A percentile compares a stretch with the other conserved stretches of the same genome.
Evolutionary conservation across 37 sponge, comb jelly and placozoan species (phyloP).

Genomic region (Amphimedon queenslandica): DNA sequence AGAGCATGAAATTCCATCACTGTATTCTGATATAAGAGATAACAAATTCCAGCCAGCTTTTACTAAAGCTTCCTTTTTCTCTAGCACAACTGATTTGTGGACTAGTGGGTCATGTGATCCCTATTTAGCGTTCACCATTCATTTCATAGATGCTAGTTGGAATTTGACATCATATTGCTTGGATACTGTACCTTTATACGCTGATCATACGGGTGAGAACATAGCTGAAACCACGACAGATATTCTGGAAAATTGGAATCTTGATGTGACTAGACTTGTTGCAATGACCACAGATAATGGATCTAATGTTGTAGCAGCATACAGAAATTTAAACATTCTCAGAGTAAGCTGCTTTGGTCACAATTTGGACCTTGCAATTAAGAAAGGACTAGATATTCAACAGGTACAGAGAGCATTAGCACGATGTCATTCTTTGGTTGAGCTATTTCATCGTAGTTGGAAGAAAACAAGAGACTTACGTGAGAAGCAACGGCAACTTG

Average conservation of each 20-base stretch:
- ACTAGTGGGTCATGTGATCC: neutral
- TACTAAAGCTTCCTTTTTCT: neutral
- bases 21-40: neutral
- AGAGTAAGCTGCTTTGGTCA: too few relatives aligned
- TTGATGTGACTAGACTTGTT: neutral
- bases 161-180: neutral
- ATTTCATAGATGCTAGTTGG: neutral
- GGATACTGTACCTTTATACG: neutral
- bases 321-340: neutral
- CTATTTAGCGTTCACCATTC: neutral
- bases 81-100: too few relatives aligned
- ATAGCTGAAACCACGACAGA: neutral
- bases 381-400: conserved; percentile 2
- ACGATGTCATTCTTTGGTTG: conserved; percentile 31
- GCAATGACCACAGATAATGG: neutral
- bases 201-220: neutral
- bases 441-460: conserved; percentile 43
- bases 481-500: conserved; percentile 30
- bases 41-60: neutral
- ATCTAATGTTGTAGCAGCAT: conserved; percentile 6
- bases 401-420: conserved; percentile 14
- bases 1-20: too few relatives aligned
- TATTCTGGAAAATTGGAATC: neutral
- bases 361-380: too few relatives aligned
- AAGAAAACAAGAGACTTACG: conserved; percentile 23